Evolutionary conservation across 2,113 vertebrate genomes (phyloP), one percentile per base, ranked within the genome.

Genomic region (Calidris pugnax): DNA sequence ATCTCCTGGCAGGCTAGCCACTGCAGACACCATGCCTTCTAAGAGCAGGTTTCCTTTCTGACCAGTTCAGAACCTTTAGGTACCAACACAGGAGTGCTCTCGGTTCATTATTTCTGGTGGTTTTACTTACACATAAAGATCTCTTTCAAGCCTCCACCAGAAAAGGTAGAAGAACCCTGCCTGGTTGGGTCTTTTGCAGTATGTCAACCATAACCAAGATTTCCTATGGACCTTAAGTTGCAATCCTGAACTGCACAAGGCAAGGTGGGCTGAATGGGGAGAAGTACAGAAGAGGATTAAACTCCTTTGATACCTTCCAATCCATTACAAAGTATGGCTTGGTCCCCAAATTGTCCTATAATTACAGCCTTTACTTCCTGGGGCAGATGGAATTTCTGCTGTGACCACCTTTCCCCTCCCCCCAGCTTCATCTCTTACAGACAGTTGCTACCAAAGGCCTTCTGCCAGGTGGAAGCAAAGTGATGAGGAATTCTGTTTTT

Each of bases 61-160:
- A 78, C 13, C 33, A 67, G 7, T 78, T 89, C 73, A 81, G 64
- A 74, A 93, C 20, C 27, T 60, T 82, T 32, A 75, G 27, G 17
- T 43, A 85, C 15, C 7, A 48, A n/a, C 3, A 4, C 81, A 3
- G 13, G 24, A 89, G 5, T 14, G 35, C n/a, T 91, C 39, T 76
- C 0, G 0, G 13, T 59, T 87, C 23, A 37, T 41, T 64, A 27
- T 35, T 76, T 92, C 10, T 3, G 2, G 33, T 37, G 22, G 63
- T 56, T 78, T 75, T 45, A 89, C 20, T 63, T 37, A 19, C 33
- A 56, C 12, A 43, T 30, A 37, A 89, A 63, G 21, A 63, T 59
- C 30, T 87, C 22, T 14, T 74, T 80, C 60, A 92, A 90, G 22
- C 10, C 21, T 77, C 26, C 20, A 73, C 10, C 21, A 82, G 27